phyloP scores from a whole-genome alignment of 2,113 vertebrate genomes.

The Suricata suricatta region DNA sequence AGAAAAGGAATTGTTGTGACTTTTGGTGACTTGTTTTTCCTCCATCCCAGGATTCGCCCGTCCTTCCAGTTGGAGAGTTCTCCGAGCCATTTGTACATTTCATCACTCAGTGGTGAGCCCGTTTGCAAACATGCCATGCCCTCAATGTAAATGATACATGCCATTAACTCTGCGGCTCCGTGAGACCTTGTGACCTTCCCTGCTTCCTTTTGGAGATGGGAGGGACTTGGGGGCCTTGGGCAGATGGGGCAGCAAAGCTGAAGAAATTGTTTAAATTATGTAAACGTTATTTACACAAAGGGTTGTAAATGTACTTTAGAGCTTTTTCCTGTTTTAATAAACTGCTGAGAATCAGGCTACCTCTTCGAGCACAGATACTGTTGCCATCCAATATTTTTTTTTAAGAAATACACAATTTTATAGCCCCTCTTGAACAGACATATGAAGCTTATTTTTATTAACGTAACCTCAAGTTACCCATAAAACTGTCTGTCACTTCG shows the following conservation, averaged over 20 bases:
- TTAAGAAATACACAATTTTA: slow-evolving; percentile 11
- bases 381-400: neutral
- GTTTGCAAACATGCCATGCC: slow-evolving; percentile 83
- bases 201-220: slow-evolving; percentile 79
- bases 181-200: slow-evolving; percentile 83
- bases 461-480: slow-evolving; percentile 60
- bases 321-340: slow-evolving; percentile 83
- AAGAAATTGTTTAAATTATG: slow-evolving; percentile 90
- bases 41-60: slow-evolving; percentile 93
- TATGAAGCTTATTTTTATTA: slow-evolving; percentile 71
- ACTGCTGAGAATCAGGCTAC: slow-evolving; percentile 53
- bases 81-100: slow-evolving; percentile 98
- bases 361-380: neutral
- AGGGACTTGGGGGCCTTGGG: slow-evolving; percentile 86
- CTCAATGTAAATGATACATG: slow-evolving; percentile 87
- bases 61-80: slow-evolving; percentile 96
- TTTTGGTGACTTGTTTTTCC: slow-evolving; percentile 74
- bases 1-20: slow-evolving; percentile 43
- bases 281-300: slow-evolving; percentile 93
- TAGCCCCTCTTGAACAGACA: slow-evolving; percentile 34
- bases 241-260: slow-evolving; percentile 84
- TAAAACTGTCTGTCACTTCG: slow-evolving; percentile 70
- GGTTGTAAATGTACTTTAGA: slow-evolving; percentile 78
- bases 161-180: slow-evolving; percentile 82
- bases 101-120: slow-evolving; percentile 98